A percentile compares a stretch with the other conserved stretches of the same genome.
Evolutionary conservation across 1,140 invertebrate genomes (phyloP).

Genomic region (Heliconius hewitsoni): DNA sequence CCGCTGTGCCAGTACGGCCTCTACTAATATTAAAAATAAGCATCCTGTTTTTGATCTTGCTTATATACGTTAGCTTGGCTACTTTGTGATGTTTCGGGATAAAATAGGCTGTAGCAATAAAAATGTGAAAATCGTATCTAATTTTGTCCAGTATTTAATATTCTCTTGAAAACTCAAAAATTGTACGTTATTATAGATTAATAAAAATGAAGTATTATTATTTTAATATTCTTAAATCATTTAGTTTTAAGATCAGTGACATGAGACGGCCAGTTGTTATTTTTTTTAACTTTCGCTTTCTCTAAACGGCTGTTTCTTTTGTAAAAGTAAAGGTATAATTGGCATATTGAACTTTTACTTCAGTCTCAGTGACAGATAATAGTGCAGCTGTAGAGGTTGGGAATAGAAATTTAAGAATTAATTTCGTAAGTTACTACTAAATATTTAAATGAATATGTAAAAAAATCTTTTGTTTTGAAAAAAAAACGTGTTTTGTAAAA

Average conservation of each 20-base stretch:
- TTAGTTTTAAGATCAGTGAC: not conserved
- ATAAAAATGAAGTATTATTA: not conserved
- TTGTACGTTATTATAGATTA: not conserved
- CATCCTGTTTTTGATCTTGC: too few relatives aligned
- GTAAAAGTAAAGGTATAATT: constrained; percentile 23
- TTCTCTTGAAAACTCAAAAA: too few relatives aligned
- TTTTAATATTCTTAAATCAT: not conserved
- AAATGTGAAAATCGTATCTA: not conserved
- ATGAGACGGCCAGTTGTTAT: not conserved
- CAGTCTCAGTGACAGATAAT: not conserved
- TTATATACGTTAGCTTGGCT: not conserved
- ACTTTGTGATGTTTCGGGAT: not conserved
- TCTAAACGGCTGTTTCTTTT: constrained; percentile 18
- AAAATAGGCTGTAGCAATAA: not conserved
- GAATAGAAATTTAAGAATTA: not conserved
- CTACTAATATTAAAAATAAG: too few relatives aligned
- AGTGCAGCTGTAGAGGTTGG: not conserved
- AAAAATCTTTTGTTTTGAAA: too few relatives aligned
- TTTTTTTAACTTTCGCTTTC: constrained; percentile 26
- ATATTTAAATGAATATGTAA: not conserved
- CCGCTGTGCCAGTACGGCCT: too few relatives aligned
- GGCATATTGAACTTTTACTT: constrained; percentile 22
- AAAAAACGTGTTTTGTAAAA: too few relatives aligned
- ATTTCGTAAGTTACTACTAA: not conserved
- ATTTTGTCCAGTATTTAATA: not conserved